phyloP scores from a whole-genome alignment of 2,888 invertebrate species.

The Calameuta pallipes region DNA sequence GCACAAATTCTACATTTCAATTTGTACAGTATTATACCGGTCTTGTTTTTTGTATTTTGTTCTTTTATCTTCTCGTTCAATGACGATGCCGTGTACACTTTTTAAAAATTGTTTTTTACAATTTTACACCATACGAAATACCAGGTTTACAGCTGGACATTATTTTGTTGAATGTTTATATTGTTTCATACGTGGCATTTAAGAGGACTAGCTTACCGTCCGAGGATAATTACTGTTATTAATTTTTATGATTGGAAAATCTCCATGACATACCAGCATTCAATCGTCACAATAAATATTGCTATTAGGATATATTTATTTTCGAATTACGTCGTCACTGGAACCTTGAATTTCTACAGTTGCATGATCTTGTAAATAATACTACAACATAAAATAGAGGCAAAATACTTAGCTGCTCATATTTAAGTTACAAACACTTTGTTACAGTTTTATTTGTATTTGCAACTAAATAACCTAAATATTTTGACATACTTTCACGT shows the following conservation, averaged over 20 bases:
- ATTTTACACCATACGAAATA: too few species aligned
- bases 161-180: too few species aligned
- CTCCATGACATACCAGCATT: too few species aligned
- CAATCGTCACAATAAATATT: not conserved
- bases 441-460: not conserved
- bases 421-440: not conserved
- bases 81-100: not conserved
- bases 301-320: not conserved
- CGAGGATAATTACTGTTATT: not conserved
- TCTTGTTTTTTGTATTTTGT: not conserved
- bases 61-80: not conserved
- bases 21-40: too few species aligned
- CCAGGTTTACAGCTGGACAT: too few species aligned
- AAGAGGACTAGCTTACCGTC: not conserved
- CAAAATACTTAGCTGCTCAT: not conserved
- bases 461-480: not conserved
- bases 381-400: not conserved
- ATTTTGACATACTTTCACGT: too few species aligned
- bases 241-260: not conserved
- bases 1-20: not conserved
- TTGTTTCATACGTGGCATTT: not conserved
- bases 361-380: not conserved
- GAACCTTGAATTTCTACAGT: not conserved
- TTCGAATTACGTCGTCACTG: not conserved
- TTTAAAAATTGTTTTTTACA: not conserved